Base-by-base conservation (phyloP, 2,113 vertebrate species). In the Bos javanicus region DNA sequence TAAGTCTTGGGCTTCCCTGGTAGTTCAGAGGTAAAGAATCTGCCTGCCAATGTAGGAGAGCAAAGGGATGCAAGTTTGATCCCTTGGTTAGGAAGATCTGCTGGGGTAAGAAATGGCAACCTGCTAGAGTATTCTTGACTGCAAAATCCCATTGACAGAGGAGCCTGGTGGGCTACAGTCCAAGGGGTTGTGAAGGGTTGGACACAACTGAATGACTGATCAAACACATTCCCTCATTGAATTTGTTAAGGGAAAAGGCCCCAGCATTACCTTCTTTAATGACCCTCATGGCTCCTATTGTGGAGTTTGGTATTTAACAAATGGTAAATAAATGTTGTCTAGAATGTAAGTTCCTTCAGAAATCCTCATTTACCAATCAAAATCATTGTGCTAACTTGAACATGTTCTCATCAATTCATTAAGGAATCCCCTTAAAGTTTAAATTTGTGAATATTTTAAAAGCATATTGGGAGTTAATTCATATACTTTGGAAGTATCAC, bases 391-490 rank as follows among this genome's bases (percentile, higher is more conserved):
- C 9, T 23, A 57, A 48, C 14, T 80, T 71, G 74, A 67, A 87
- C 92, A 90, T 39, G 74, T 48, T 76, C 59, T 62, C 82, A 60
- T n/a, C 6, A n/a, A 23, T 62, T 85, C 26, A 21, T 52, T 36
- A 74, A 74, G 26, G 16, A 71, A 52, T 43, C 15, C n/a, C 36
- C 48, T 16, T 64, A 46, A 71, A 81, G 54, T 15, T 39, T 39
- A 39, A 39, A 52, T 50, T 43, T 36, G 36, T 4, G 17, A 94
- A 39, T 11, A 19, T n/a, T 91, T 84, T 87, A 8, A 25, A 93
- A 62, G 30, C 33, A 28, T 67, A 57, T 46, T 85, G 50, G 59
- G 19, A 56, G 36, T 86, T 91, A 60, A 26, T 96, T 56, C n/a
- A 39, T 52, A 64, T 33, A n/a, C 21, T 71, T 92, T 92, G 25